These are phyloP conservation scores for Characodon lateralis DNA, from an alignment of 2,797 vertebrate species.

Conservation along the genomic window DNA sequence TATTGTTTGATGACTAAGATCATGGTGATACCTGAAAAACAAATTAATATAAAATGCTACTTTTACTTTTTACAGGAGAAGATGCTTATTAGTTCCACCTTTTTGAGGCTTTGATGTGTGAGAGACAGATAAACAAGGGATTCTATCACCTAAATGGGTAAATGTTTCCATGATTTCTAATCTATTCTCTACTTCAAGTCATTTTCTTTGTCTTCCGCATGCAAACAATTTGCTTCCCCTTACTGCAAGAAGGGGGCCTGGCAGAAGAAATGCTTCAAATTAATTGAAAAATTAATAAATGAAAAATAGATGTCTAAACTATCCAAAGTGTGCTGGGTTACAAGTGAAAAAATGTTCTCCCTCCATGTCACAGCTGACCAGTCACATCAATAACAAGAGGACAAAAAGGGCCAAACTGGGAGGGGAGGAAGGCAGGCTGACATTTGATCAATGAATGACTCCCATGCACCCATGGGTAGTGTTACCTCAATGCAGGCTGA, in stretches of 20 bases:
- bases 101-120: slow-evolving; percentile 31
- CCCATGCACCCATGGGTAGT: slow-evolving; percentile 38
- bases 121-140: slow-evolving; percentile 25
- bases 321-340: slow-evolving; percentile 1
- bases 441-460: slow-evolving; percentile 66
- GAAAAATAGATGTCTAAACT: slow-evolving; percentile 11
- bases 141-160: background rate
- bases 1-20: slow-evolving; percentile 19
- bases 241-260: background rate
- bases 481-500: slow-evolving; percentile 58
- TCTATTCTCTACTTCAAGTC: slow-evolving; percentile 3
- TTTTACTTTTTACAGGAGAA: slow-evolving; percentile 27
- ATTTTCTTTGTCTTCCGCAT: background rate
- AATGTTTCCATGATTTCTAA: background rate
- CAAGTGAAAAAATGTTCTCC: slow-evolving; percentile 15
- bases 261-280: background rate
- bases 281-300: slow-evolving; percentile 10
- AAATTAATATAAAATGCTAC: slow-evolving; percentile 55
- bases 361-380: slow-evolving; percentile 30
- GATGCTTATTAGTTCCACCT: slow-evolving; percentile 36
- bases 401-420: slow-evolving; percentile 28
- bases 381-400: slow-evolving; percentile 39
- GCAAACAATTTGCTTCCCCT: background rate
- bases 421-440: slow-evolving; percentile 47
- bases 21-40: slow-evolving; percentile 17